Conservation (phyloP, 2,113 vertebrate species). For the Potamarius usumacintae region DNA sequence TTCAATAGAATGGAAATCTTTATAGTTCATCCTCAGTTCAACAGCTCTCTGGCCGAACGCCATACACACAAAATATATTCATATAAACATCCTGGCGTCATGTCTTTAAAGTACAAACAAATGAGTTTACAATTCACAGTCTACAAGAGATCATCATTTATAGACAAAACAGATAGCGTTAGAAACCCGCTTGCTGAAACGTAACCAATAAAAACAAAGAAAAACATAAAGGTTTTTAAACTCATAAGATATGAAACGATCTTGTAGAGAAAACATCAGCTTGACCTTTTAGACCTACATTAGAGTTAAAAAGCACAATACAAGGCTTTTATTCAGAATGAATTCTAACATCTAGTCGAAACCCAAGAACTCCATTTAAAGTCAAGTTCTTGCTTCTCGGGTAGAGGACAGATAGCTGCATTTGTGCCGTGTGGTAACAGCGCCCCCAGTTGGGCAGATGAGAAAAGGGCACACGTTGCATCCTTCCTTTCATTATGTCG, state of each 20-base stretch:
- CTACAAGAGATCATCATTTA: background rate
- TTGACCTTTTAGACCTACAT: background rate
- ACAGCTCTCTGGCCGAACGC: background rate
- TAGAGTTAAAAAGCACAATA: background rate
- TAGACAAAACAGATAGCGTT: background rate
- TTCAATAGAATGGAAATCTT: background rate
- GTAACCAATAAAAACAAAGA: background rate
- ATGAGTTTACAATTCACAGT: background rate
- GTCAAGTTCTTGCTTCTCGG: too few relatives aligned
- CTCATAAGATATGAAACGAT: background rate
- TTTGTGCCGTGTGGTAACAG: constrained; percentile 48
- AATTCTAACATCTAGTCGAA: background rate
- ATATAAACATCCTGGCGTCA: background rate
- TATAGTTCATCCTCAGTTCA: background rate
- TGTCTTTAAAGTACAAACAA: background rate
- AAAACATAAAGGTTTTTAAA: background rate
- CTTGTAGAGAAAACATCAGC: background rate
- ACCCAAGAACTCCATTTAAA: background rate
- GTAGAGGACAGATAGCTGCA: background rate
- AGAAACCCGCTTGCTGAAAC: background rate
- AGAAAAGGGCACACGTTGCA: background rate
- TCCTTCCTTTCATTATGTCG: background rate
- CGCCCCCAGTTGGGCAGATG: constrained; percentile 43
- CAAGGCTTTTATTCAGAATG: background rate
- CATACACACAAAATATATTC: background rate